These are phyloP conservation scores for Ornithoptera alexandrae DNA, from an alignment of 2,888 invertebrate genomes.

Conservation along the genomic window DNA sequence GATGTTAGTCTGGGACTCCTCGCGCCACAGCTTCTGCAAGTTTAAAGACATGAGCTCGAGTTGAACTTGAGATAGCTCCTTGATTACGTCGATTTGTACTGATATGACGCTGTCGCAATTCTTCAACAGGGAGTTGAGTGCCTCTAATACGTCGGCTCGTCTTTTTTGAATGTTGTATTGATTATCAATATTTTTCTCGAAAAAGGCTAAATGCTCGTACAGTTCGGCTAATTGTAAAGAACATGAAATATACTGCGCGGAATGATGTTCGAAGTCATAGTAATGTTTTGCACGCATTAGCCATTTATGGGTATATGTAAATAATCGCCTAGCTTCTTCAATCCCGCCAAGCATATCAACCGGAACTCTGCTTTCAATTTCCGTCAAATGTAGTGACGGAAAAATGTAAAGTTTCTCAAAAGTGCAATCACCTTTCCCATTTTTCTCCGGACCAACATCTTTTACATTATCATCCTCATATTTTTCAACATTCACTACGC, in stretches of 20 bases:
- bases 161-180: conserved; percentile 81
- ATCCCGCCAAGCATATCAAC: conserved; percentile 50
- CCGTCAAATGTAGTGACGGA: conserved; percentile 59
- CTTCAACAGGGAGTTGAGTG: conserved; percentile 76
- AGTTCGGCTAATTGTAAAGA: conserved; percentile 82
- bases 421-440: conserved; percentile 54
- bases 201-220: conserved; percentile 84
- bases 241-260: conserved; percentile 80
- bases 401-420: conserved; percentile 55
- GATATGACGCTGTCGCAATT: conserved; percentile 73
- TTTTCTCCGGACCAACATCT: conserved; percentile 58
- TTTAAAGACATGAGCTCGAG: conserved; percentile 82
- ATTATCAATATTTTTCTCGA: conserved; percentile 84
- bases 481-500: conserved; percentile 41
- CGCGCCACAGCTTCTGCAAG: conserved; percentile 77
- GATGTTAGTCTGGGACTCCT: conserved; percentile 69
- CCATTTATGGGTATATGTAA: conserved; percentile 80
- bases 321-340: conserved; percentile 76
- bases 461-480: conserved; percentile 59
- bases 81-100: conserved; percentile 77
- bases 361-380: conserved; percentile 61
- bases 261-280: conserved; percentile 80
- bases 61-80: conserved; percentile 82
- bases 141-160: conserved; percentile 80
- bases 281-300: conserved; percentile 79